Conservation (phyloP, 2,888 invertebrate genomes). For the Xestia rhomboidea region DNA sequence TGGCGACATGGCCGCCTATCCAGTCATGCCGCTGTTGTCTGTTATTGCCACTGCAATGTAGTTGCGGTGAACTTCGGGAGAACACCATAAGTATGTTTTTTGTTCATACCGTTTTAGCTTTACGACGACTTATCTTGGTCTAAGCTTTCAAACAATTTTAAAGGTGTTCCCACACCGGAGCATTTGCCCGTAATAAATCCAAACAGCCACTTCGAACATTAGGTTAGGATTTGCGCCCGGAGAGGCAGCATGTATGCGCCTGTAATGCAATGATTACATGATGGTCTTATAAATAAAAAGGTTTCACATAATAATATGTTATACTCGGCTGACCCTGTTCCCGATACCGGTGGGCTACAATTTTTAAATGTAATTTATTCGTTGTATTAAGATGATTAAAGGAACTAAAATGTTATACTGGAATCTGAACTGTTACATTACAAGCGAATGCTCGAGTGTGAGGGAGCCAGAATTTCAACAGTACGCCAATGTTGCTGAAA, state of each 20-base stretch:
- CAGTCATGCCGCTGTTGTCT: not conserved
- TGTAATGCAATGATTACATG: not conserved
- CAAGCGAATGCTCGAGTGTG: not conserved
- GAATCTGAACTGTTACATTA: not conserved
- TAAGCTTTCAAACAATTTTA: not conserved
- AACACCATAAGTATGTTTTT: not conserved
- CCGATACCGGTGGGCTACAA: no score
- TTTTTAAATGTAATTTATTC: no score
- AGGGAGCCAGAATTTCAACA: conserved; percentile 8
- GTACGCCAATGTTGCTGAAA: conserved; percentile 41
- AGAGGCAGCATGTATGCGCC: not conserved
- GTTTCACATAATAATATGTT: no score
- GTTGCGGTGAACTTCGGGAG: not conserved
- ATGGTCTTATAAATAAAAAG: no score
- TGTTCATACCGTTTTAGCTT: not conserved
- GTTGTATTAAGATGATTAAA: no score
- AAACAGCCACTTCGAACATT: not conserved
- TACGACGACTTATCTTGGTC: not conserved
- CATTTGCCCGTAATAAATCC: not conserved
- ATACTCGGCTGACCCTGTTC: no score
- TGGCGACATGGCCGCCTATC: not conserved
- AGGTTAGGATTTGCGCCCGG: not conserved
- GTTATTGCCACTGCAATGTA: not conserved
- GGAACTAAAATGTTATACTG: no score
- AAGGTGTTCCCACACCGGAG: no score